Conservation (phyloP, 2,888 invertebrate genomes). For the Flabesymbios commensalis region DNA sequence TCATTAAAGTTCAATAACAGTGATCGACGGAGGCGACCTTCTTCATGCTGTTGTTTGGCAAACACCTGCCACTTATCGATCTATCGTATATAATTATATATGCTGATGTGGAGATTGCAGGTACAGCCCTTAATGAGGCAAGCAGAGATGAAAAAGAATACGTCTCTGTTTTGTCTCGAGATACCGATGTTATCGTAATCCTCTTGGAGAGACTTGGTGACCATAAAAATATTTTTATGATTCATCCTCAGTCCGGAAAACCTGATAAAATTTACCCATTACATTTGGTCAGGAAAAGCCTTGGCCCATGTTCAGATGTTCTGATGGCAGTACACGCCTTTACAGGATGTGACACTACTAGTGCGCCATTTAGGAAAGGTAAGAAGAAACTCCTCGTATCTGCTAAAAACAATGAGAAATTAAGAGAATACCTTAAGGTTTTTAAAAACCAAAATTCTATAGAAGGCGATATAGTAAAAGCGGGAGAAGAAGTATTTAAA, state of each 20-base stretch:
- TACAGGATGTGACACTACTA: background rate
- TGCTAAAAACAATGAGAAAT: too few relatives aligned
- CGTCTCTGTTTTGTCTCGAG: background rate
- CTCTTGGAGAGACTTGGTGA: background rate
- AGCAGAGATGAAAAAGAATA: background rate
- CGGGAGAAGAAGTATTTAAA: too few relatives aligned
- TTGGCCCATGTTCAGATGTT: background rate
- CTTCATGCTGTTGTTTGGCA: too few relatives aligned
- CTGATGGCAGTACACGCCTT: background rate
- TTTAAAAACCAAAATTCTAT: too few relatives aligned
- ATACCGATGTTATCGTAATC: background rate
- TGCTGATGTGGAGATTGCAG: background rate
- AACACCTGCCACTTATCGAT: too few relatives aligned
- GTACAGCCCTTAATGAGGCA: background rate
- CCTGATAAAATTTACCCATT: background rate
- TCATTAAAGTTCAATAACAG: too few relatives aligned
- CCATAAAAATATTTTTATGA: background rate
- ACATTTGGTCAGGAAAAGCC: background rate
- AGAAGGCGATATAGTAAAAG: too few relatives aligned
- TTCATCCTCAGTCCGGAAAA: background rate
- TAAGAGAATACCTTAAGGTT: too few relatives aligned
- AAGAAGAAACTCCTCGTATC: too few relatives aligned
- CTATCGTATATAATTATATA: too few relatives aligned
- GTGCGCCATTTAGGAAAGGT: background rate
- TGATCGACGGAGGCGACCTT: too few relatives aligned